Conservation (phyloP, 2,797 vertebrate genomes). For the Natrix natrix region DNA sequence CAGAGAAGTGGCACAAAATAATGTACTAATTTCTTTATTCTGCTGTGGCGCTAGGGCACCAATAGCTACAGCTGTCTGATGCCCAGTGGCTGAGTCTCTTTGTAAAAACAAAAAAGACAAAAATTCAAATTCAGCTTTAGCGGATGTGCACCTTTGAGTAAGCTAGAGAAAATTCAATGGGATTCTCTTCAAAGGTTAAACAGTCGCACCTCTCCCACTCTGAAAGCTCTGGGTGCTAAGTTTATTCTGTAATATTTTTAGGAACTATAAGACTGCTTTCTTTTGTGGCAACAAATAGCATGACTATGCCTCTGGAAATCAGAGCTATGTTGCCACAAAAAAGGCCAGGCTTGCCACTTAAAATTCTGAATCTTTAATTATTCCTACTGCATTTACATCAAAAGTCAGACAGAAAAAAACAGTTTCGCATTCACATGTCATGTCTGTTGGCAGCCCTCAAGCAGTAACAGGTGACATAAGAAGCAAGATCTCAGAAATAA, state of each 20-base stretch:
- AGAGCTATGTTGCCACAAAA: background rate
- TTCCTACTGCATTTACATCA: constrained; percentile 28
- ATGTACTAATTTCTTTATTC: background rate
- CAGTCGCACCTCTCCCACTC: background rate
- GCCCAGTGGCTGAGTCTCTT: background rate
- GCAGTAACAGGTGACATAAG: constrained; percentile 38
- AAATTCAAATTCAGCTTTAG: background rate
- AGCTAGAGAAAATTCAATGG: background rate
- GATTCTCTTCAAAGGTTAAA: background rate
- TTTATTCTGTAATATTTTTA: background rate
- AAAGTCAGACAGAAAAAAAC: constrained; percentile 2
- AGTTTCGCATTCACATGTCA: constrained; percentile 25
- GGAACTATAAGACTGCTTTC: background rate
- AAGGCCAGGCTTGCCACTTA: background rate
- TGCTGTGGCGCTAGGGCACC: background rate
- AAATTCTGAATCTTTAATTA: constrained; percentile 22
- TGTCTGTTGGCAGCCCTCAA: background rate
- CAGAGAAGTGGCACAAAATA: background rate
- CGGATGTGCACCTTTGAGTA: background rate
- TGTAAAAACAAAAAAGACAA: background rate
- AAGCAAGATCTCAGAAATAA: constrained; percentile 27
- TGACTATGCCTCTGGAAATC: background rate
- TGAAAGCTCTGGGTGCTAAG: background rate
- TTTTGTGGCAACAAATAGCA: background rate
- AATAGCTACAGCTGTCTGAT: background rate